A percentile compares a stretch with the other conserved stretches of the same genome.
These are phyloP conservation scores for Schizopygopsis malacanthus DNA, from an alignment of 2,797 vertebrate genomes.

Conservation along the genomic window DNA sequence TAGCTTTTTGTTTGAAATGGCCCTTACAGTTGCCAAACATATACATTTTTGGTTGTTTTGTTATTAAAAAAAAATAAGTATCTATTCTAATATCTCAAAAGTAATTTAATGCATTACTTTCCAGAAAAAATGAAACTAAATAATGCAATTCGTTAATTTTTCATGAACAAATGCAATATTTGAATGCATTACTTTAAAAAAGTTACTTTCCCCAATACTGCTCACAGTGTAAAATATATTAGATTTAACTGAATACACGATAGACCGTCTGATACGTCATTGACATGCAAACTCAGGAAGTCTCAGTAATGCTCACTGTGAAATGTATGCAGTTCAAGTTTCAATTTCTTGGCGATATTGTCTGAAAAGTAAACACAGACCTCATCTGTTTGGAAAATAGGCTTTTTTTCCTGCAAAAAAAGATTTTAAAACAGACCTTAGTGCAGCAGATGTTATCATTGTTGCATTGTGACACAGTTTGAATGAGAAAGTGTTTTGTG, in stretches of 20 bases:
- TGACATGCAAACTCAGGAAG: background rate
- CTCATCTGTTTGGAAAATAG: constrained; percentile 31
- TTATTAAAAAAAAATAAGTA: background rate
- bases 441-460: constrained; percentile 37
- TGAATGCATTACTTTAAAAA: background rate
- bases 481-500: constrained; percentile 21
- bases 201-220: background rate
- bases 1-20: background rate
- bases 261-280: background rate
- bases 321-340: constrained; percentile 31
- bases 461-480: constrained; percentile 22
- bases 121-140: background rate
- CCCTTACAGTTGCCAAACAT: background rate
- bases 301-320: constrained; percentile 1
- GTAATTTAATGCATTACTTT: background rate
- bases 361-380: constrained; percentile 39
- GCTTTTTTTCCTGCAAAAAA: constrained; percentile 17
- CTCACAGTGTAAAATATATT: background rate
- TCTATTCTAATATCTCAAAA: background rate
- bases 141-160: background rate
- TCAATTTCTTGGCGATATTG: background rate
- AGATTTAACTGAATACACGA: background rate
- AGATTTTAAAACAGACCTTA: constrained; percentile 24
- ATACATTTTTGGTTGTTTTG: background rate
- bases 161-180: background rate